Evolutionary conservation across 1,140 invertebrate genomes (phyloP), one percentile per base, ranked within the genome.

Genomic region (Limonius californicus): DNA sequence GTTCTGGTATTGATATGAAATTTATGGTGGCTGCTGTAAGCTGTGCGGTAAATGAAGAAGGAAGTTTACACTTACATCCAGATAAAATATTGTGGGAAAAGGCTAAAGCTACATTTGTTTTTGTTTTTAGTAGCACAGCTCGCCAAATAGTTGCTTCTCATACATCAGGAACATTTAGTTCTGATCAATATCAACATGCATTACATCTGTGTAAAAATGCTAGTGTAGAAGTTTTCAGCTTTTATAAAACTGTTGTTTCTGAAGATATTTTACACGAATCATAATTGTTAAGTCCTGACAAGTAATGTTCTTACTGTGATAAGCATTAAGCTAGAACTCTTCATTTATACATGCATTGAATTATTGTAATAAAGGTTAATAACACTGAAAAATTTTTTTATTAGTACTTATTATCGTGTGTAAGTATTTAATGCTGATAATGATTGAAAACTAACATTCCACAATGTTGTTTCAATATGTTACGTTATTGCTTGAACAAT

Each of bases 1-100:
- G 92, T 77, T 86, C 90, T 1, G 87, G 91, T 19, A 74, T 95
- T 12, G 81, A 87, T 11, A 88, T 96, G 85, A 87, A 88, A 63
- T 89, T 83, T 72, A 83, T 88, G 23, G 84, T 94, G 66, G 91
- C 89, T n/a, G 89, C 89, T 0, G 82, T 91, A 0, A 81, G 83
- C 45, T 91, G 89, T 76, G 85, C 85, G 58, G 80, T 95, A 11
- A 81, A 86, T 60, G 76, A 82, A 11, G 65, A 84, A 1, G 86
- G 83, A 1, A 77, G 86, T 50, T 76, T 92, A 14, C 73, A 87
- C 54, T 60, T 93, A 1, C 87, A 91, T 79, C 89, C 90, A 1
- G 77, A 83, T 6, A 63, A 75, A 73, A 1, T 68, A 65, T 56
- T 61, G 39, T 54, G 70, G 65, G 58, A 81, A 73, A 70, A 78